These are phyloP conservation scores for Theretra japonica DNA, from an alignment of 2,888 invertebrate species.

Conservation along the genomic window DNA sequence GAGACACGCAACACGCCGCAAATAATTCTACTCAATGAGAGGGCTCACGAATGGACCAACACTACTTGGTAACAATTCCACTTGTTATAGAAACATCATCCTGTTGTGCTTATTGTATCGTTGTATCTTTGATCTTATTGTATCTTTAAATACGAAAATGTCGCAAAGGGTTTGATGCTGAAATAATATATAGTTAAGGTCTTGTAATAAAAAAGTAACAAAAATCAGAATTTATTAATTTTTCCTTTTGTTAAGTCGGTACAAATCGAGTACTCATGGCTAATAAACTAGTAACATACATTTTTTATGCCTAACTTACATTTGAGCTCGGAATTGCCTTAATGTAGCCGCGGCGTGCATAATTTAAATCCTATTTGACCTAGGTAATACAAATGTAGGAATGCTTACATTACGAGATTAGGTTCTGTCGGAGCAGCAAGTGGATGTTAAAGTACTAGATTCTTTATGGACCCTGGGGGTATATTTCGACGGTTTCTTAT, in stretches of 20 bases:
- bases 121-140: no score
- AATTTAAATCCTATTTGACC: conserved; percentile 9
- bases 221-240: no score
- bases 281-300: background rate
- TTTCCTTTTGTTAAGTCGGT: no score
- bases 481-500: background rate
- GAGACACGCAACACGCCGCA: conserved; percentile 9
- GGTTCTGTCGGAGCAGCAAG: background rate
- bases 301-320: conserved; percentile 10
- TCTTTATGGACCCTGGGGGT: background rate
- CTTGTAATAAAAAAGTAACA: no score
- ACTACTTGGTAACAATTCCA: background rate
- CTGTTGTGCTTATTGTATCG: no score
- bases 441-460: background rate
- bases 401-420: conserved; percentile 24
- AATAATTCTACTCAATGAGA: conserved; percentile 17
- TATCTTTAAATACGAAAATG: no score
- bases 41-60: background rate
- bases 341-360: conserved; percentile 9
- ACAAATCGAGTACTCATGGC: no score
- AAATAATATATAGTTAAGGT: no score
- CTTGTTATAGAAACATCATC: background rate
- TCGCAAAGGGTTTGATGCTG: no score
- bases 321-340: conserved; percentile 13
- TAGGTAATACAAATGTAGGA: background rate